Conservation (phyloP, 1,140 invertebrate genomes). For the Vollenhovia emeryi region DNA sequence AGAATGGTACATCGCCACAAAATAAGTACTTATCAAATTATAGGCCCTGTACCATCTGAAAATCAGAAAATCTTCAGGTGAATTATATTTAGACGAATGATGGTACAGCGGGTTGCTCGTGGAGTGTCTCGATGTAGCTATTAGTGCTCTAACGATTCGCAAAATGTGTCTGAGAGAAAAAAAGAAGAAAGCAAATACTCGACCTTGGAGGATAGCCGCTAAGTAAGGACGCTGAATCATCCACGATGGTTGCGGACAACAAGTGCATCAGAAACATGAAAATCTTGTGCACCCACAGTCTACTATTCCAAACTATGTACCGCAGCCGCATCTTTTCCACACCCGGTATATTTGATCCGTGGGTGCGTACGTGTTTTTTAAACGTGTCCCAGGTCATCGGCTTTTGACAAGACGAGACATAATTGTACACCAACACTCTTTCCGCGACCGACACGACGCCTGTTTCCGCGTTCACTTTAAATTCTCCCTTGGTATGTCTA, state of each 20-base stretch:
- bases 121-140: background rate
- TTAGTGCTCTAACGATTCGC: background rate
- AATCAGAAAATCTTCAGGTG: conserved; percentile 31
- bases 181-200: conserved; percentile 21
- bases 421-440: conserved; percentile 85
- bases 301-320: conserved; percentile 82
- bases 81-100: background rate
- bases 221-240: conserved; percentile 74
- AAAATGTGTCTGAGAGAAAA: background rate
- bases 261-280: conserved; percentile 82
- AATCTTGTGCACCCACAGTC: conserved; percentile 84
- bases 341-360: conserved; percentile 82
- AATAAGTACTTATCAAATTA: conserved; percentile 86
- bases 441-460: conserved; percentile 7
- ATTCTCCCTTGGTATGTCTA: background rate
- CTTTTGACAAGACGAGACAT: conserved; percentile 86
- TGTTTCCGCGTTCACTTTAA: background rate
- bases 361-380: conserved; percentile 82
- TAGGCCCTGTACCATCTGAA: conserved; percentile 86
- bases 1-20: conserved; percentile 87
- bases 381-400: conserved; percentile 87
- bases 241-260: conserved; percentile 81
- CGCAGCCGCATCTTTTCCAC: conserved; percentile 86
- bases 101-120: too few relatives aligned
- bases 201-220: conserved; percentile 82